phyloP scores from a whole-genome alignment of 2,888 invertebrate genomes.

The Caenorhabditis macrosperma region DNA sequence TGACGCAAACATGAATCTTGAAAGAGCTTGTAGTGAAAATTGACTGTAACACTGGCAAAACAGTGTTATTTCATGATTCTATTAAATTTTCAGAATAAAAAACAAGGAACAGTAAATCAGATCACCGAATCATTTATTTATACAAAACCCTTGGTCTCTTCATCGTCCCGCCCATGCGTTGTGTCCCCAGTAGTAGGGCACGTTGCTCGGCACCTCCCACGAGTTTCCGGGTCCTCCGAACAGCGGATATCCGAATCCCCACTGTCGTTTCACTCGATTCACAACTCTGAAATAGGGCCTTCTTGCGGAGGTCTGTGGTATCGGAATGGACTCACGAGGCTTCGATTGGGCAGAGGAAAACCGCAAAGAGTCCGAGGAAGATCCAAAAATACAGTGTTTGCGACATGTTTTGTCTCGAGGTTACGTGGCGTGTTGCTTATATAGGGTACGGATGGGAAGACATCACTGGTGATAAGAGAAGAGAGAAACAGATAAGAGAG shows the following conservation, averaged over 20 bases:
- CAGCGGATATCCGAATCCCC: constrained; percentile 59
- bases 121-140: too few relatives aligned
- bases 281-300: constrained; percentile 16
- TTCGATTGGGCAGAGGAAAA: constrained; percentile 6
- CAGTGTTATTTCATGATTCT: too few relatives aligned
- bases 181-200: constrained; percentile 38
- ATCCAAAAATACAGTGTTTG: constrained; percentile 6
- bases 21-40: too few relatives aligned
- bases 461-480: not conserved
- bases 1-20: too few relatives aligned
- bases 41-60: too few relatives aligned
- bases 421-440: not conserved
- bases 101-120: too few relatives aligned
- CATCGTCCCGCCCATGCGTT: constrained; percentile 35
- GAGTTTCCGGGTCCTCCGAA: constrained; percentile 54
- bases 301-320: too few relatives aligned
- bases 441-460: not conserved
- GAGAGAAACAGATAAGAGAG: not conserved
- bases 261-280: constrained; percentile 46
- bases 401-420: not conserved
- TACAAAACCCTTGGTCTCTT: too few relatives aligned
- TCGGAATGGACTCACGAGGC: not conserved
- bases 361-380: not conserved
- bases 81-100: too few relatives aligned
- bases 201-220: constrained; percentile 42